phyloP scores from a whole-genome alignment of 2,113 vertebrate species.

The Grammomys surdaster region DNA sequence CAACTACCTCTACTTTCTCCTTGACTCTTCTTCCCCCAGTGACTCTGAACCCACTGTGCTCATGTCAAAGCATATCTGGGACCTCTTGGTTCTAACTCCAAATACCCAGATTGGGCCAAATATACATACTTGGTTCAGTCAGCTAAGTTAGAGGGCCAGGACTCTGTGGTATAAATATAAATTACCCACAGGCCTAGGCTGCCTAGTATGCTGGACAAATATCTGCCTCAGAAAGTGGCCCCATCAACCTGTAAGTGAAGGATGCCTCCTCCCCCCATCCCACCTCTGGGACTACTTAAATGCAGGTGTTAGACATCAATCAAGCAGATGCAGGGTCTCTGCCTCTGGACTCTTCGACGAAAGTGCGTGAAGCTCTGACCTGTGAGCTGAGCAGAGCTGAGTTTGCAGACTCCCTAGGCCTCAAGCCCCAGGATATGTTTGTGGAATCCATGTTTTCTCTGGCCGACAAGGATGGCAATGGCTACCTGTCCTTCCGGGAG shows the following conservation, averaged over 20 bases:
- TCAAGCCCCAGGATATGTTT: slow-evolving; percentile 92
- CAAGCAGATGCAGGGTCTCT: slow-evolving; percentile 89
- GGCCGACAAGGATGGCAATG: slow-evolving; percentile 94
- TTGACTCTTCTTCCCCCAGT: background rate
- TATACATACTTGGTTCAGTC: background rate
- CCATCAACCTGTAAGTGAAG: background rate
- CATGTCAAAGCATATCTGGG: background rate
- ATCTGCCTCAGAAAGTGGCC: background rate
- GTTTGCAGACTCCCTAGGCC: slow-evolving; percentile 90
- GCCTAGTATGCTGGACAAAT: background rate
- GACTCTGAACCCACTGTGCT: slow-evolving; percentile 40
- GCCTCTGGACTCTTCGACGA: slow-evolving; percentile 84
- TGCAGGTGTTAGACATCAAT: slow-evolving; percentile 92
- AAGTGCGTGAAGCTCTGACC: slow-evolving; percentile 89
- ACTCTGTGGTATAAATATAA: background rate
- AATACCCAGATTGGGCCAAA: background rate
- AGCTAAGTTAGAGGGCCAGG: background rate
- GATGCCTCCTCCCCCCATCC: background rate
- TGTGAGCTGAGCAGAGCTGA: slow-evolving; percentile 91
- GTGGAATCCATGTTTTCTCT: slow-evolving; percentile 95
- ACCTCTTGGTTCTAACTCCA: background rate
- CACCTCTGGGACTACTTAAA: background rate
- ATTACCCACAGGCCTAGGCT: background rate
- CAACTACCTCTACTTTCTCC: background rate
- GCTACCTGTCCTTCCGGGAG: slow-evolving; percentile 94